Evolutionary conservation across 1,140 invertebrate genomes (phyloP), one percentile per base, ranked within the genome.

Genomic region (Tachypleus tridentatus): DNA sequence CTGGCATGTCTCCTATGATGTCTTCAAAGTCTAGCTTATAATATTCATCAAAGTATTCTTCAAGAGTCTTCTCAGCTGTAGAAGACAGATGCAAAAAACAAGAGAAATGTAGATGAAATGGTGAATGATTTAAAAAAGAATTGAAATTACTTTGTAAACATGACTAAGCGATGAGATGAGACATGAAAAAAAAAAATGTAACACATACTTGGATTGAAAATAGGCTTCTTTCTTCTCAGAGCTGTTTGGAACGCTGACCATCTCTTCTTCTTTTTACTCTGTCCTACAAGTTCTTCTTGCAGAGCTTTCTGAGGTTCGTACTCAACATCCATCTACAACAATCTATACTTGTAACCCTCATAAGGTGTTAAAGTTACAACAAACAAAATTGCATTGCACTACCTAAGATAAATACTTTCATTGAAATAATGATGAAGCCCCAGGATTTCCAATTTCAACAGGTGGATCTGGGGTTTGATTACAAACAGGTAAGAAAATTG

Each of bases 21-120:
- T 98, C 96, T 76, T 98, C 95, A 79, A 87, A 97, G 76, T 96
- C 91, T 67, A 97, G 79, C 69, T 87, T 85, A 74, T 97, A 97
- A 78, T 96, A 96, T 75, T 97, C 91, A 75, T 97, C 89, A 72
- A 94, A 84, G 76, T 96, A 96, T 70, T 96, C 81, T 59, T 88
- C 82, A 78, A 92, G 93, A 1, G 85, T 61, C 64, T 69, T 68
- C 8, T 61, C 62, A 57, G 59, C 47, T 3, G 11, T 60, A 51
- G 51, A 66, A 51, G 54, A n/a, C 4, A n/a, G 52, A 51, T 61
- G 49, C 61, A 58, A 58, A 57, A 29, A 29, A 29, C 29, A 29
- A 29, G 29, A 2, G 7, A n/a, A 47, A 52, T 51, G 47, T 69
- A 6, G 8, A n/a, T 3, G n/a, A 54, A 9, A 52, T 61, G 9